A percentile compares a stretch with the other conserved stretches of the same genome.
These are phyloP conservation scores for Ceyx cyanopectus DNA, from an alignment of 2,113 vertebrate genomes.

Conservation along the genomic window DNA sequence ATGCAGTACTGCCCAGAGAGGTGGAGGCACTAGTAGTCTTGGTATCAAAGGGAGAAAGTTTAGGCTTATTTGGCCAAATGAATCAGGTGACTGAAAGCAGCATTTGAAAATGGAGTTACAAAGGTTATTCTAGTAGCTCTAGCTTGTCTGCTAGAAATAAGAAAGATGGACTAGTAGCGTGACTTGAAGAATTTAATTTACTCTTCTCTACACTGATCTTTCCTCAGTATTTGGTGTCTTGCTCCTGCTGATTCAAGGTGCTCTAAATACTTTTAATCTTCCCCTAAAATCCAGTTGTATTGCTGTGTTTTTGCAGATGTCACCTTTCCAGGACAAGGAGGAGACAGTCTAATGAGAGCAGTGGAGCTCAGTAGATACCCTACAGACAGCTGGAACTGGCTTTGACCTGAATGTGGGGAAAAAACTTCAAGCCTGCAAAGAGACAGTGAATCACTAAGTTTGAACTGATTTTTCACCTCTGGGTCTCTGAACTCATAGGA, in stretches of 20 bases:
- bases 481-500: not conserved
- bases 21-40: not conserved
- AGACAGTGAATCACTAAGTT: not conserved
- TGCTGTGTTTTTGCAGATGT: not conserved
- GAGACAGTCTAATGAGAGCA: not conserved
- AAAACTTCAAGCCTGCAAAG: not conserved
- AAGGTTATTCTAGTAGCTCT: not conserved
- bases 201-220: not conserved
- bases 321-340: not conserved
- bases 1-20: not conserved
- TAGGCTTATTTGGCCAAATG: not conserved
- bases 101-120: not conserved
- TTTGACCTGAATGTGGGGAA: not conserved
- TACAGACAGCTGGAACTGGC: not conserved
- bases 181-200: not conserved
- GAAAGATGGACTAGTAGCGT: not conserved
- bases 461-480: not conserved
- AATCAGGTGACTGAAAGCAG: not conserved
- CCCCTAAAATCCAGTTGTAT: not conserved
- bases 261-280: not conserved
- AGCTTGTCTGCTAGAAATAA: not conserved
- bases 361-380: not conserved
- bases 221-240: not conserved
- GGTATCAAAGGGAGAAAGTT: not conserved
- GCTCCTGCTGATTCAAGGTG: not conserved